A percentile compares a stretch with the other conserved stretches of the same genome.
Evolutionary conservation across 2,888 invertebrate genomes (phyloP).

Genomic region (Drosophila melanosoma): DNA sequence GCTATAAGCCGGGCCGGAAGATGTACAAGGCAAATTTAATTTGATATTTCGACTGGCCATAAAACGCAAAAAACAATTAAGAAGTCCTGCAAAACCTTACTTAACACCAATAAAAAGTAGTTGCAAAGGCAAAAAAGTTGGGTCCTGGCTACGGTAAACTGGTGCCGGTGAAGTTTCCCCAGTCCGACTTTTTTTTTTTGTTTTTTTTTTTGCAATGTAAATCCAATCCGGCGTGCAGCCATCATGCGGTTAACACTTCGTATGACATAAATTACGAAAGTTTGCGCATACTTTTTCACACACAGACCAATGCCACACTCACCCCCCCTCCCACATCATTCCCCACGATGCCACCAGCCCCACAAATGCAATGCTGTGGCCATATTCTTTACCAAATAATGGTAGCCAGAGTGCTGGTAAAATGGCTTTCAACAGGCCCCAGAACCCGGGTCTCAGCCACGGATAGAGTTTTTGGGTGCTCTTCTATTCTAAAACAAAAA

Average conservation of each 20-base stretch:
- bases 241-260: constrained; percentile 83
- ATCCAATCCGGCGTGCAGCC: constrained; percentile 80
- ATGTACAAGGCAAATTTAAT: constrained; percentile 55
- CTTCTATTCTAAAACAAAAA: constrained; percentile 52
- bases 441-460: constrained; percentile 9
- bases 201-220: constrained; percentile 78
- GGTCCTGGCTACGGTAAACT: constrained; percentile 23
- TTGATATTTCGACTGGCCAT: constrained; percentile 67
- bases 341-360: not conserved
- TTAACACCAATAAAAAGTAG: constrained; percentile 73
- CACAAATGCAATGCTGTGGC: constrained; percentile 59
- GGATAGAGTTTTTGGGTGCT: constrained; percentile 17
- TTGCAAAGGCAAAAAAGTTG: constrained; percentile 49
- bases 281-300: constrained; percentile 81
- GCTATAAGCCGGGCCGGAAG: constrained; percentile 27
- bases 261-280: constrained; percentile 82
- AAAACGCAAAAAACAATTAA: constrained; percentile 76
- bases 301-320: constrained; percentile 44
- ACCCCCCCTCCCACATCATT: not conserved
- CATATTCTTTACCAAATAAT: constrained; percentile 74
- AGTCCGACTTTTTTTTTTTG: constrained; percentile 67
- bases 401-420: constrained; percentile 56
- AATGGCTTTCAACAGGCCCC: constrained; percentile 71
- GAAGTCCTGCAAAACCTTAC: constrained; percentile 45
- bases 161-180: constrained; percentile 62